Evolutionary conservation across 92 coral and sea anemone genomes (phyloP).

Genomic region (Siderastrea radians): DNA sequence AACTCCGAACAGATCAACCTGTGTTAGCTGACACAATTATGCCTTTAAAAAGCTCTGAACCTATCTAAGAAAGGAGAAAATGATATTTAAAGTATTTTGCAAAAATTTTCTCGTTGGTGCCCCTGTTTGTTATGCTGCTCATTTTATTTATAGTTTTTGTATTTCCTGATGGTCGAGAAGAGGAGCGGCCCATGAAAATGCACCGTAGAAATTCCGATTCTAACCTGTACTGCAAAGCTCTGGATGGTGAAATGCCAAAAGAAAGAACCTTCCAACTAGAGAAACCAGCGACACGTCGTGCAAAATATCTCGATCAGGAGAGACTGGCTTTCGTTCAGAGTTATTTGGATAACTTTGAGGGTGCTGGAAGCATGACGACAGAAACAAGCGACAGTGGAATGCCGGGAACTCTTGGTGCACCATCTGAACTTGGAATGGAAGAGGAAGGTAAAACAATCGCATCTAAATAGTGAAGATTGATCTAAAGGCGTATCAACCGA

Average conservation of each 20-base stretch:
- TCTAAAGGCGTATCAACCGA: too few species aligned
- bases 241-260: not conserved
- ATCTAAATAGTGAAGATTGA: not conserved
- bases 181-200: not conserved
- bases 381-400: constrained; percentile 16
- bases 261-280: not conserved
- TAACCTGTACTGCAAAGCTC: not conserved
- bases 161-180: not conserved
- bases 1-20: too few species aligned
- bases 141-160: not conserved
- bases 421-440: not conserved
- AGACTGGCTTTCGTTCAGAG: constrained; percentile 9
- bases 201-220: constrained; percentile 1
- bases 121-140: too few species aligned
- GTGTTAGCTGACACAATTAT: too few species aligned
- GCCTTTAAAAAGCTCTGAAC: too few species aligned
- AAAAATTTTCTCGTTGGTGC: too few species aligned
- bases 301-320: not conserved
- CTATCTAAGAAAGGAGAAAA: too few species aligned
- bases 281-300: not conserved
- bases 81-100: too few species aligned
- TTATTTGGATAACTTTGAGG: not conserved
- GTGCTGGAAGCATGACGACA: not conserved
- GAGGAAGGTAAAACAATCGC: not conserved
- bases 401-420: not conserved